phyloP scores from a whole-genome alignment of 37 sponge, comb jelly and placozoan genomes.

The Geodia barretti region DNA sequence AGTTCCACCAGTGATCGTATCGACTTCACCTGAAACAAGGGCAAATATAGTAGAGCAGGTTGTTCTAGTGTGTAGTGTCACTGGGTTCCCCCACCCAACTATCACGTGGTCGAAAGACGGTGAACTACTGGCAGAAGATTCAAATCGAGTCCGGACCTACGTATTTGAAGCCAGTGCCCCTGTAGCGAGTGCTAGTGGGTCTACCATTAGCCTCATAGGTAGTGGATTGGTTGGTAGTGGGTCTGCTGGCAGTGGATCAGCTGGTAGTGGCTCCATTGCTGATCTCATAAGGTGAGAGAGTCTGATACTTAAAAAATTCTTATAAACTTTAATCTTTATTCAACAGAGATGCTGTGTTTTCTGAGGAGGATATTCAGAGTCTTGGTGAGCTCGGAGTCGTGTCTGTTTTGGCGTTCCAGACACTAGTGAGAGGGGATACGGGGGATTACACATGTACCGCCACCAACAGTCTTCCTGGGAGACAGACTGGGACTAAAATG shows the following conservation, averaged over 20 bases:
- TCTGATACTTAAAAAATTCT: not conserved
- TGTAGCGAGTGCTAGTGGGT: not conserved
- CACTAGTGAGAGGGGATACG: conserved; percentile 57
- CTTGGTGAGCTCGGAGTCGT: conserved; percentile 38
- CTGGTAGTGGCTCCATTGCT: conserved; percentile 14
- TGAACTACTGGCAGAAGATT: not conserved
- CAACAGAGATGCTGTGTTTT: not conserved
- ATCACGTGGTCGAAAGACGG: conserved; percentile 57
- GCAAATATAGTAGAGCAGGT: conserved; percentile 4
- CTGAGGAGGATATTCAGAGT: not conserved
- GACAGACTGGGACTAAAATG: conserved; percentile 11
- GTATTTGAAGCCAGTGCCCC: not conserved
- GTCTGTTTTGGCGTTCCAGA: conserved; percentile 31
- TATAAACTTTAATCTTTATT: not conserved
- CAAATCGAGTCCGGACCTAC: not conserved
- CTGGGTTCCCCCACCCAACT: conserved; percentile 49
- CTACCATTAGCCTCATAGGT: too few species aligned
- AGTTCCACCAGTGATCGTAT: conserved; percentile 57
- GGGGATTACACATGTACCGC: conserved; percentile 69
- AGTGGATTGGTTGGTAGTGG: not conserved
- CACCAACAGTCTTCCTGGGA: conserved; percentile 20
- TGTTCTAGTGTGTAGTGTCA: conserved; percentile 39
- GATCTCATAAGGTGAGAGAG: conserved; percentile 8
- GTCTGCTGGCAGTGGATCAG: conserved; percentile 12
- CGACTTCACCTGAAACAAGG: conserved; percentile 16